Percentiles rank a stretch among this genome's conserved stretches.
Conservation (phyloP, 2,888 invertebrate genomes). For the Carabus problematicus region DNA sequence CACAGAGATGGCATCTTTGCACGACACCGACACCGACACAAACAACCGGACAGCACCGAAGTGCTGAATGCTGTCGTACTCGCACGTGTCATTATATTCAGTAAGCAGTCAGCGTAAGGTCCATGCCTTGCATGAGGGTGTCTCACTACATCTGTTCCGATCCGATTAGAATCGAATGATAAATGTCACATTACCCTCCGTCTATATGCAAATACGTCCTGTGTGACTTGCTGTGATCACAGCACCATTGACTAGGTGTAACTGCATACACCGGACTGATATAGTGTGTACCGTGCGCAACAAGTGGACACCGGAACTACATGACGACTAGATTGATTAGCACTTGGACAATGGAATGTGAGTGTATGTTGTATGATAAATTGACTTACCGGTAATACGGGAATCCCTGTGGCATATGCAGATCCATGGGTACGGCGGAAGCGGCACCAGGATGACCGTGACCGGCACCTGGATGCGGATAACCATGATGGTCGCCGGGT, state of each 20-base stretch:
- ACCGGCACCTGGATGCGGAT: conserved; percentile 70
- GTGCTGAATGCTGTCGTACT: not conserved
- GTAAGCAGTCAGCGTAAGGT: not conserved
- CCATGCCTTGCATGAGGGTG: not conserved
- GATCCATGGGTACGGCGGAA: conserved; percentile 83
- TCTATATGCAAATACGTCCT: not conserved
- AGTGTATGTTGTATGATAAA: not conserved
- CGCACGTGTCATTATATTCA: not conserved
- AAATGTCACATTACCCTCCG: not conserved
- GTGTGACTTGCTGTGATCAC: not conserved
- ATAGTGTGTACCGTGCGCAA: conserved; percentile 51
- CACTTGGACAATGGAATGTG: not conserved
- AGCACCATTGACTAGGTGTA: not conserved
- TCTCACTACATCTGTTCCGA: not conserved
- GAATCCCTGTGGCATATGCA: conserved; percentile 90
- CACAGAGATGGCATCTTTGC: too few species aligned
- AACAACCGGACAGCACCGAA: too few species aligned
- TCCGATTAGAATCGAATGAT: conserved; percentile 7
- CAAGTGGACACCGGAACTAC: conserved; percentile 51
- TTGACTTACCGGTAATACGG: conserved; percentile 84
- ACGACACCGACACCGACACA: too few species aligned
- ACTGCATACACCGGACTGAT: not conserved
- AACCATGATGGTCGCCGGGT: conserved; percentile 61
- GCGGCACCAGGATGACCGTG: conserved; percentile 59
- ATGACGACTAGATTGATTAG: not conserved